Conservation (phyloP, 2,888 invertebrate genomes). For the Tachina grossa region DNA sequence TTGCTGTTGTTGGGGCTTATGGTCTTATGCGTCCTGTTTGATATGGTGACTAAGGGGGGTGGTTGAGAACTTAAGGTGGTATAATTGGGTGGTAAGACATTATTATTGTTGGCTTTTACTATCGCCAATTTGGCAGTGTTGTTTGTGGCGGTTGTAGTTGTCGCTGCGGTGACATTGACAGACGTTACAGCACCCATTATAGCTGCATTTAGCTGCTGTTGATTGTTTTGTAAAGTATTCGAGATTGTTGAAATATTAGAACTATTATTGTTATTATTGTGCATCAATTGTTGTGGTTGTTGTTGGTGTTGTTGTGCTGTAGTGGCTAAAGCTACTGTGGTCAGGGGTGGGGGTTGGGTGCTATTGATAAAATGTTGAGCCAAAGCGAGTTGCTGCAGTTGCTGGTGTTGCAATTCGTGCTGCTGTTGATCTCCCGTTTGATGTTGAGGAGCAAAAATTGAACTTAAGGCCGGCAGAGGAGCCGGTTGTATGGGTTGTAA, state of each 20-base stretch:
- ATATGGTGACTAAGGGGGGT: slow-evolving; percentile 77
- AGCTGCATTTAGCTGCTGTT: slow-evolving; percentile 56
- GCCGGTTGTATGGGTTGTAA: slow-evolving; percentile 79
- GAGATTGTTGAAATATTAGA: slow-evolving; percentile 67
- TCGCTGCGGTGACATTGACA: slow-evolving; percentile 24
- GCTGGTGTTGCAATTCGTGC: slow-evolving; percentile 74
- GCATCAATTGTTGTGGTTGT: slow-evolving; percentile 68
- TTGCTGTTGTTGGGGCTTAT: slow-evolving; percentile 7
- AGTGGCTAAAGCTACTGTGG: slow-evolving; percentile 73
- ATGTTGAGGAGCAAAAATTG: slow-evolving; percentile 78
- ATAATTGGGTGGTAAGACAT: slow-evolving; percentile 54
- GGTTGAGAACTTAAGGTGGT: slow-evolving; percentile 75
- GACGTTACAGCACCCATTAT: slow-evolving; percentile 26
- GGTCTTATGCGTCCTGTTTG: slow-evolving; percentile 68
- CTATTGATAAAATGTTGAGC: slow-evolving; percentile 76
- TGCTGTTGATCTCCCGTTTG: slow-evolving; percentile 74
- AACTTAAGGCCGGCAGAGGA: slow-evolving; percentile 79
- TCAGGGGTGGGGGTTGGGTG: slow-evolving; percentile 79
- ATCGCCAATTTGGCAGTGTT: slow-evolving; percentile 74
- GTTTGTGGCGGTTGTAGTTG: slow-evolving; percentile 45
- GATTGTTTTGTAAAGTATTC: slow-evolving; percentile 53
- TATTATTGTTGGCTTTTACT: slow-evolving; percentile 72
- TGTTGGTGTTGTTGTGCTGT: slow-evolving; percentile 45
- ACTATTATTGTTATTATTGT: slow-evolving; percentile 72
- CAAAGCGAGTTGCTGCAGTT: slow-evolving; percentile 71